Base-by-base conservation (phyloP, 2,113 vertebrate species). In the Acanthochromis polyacanthus region DNA sequence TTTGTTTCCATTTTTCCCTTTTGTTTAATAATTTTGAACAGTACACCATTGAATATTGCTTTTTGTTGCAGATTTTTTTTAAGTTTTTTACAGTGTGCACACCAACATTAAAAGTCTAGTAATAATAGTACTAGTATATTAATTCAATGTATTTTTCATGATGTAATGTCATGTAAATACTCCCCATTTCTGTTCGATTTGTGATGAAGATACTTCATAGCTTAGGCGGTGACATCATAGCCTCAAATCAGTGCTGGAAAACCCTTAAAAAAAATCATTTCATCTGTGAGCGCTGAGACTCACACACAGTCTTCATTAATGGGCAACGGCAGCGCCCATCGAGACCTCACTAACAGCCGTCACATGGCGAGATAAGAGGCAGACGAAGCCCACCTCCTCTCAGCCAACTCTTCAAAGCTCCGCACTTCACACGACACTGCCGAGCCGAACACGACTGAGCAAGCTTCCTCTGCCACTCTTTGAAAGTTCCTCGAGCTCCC, bases 261-360 rank as follows among this genome's bases (percentile, higher is more conserved):
- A 45, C 58, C 30, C 12, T 11, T 15, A 10, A 2, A 36, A 77
- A 20, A 61, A 55, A 81, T 46, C 23, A 25, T 66, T 67, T 69
- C 53, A 79, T 84, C 58, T 73, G 56, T 75, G 83, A 62, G 40
- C 40, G 15, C 25, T 15, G 43, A n/a, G 10, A 71, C 64, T 25
- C 60, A 4, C 48, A 63, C 10, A 55, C 69, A 60, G 76, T 67
- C 73, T 86, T 93, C 91, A 83, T 91, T 91, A 92, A 83, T 51
- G 80, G 88, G 81, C 71, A 75, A 74, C 74, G 62, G 64, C 78
- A 50, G 71, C 72, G 38, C 80, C 83, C 83, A 16, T 59, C 10
- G 87, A 92, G 87, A 90, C 82, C 92, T 88, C 86, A 53, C 87
- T 89, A 89, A 88, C 86, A 89, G 80, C 79, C 87, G 65, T 89